Conservation (phyloP, 2,797 vertebrate species). For the Catamblyrhynchus diadema region DNA sequence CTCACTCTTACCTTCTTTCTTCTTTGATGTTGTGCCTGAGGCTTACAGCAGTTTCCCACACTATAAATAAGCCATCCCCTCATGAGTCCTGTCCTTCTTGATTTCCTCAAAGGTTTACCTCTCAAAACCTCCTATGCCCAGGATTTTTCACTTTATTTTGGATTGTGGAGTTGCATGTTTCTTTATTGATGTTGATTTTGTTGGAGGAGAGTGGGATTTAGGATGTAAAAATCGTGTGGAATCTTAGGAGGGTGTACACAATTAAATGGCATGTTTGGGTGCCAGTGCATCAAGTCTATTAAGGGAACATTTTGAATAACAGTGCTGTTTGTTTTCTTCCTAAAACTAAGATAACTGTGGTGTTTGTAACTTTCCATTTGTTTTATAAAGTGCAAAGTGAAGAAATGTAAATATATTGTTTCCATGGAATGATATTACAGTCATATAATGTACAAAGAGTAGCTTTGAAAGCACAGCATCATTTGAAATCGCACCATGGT, state of each 20-base stretch:
- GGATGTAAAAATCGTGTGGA: neutral
- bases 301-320: neutral
- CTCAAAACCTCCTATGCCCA: neutral
- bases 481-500: neutral
- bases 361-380: neutral
- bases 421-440: neutral
- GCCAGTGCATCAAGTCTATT: neutral
- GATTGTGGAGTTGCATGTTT: neutral
- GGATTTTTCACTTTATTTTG: neutral
- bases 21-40: conserved; percentile 48
- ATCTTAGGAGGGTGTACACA: neutral
- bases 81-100: neutral
- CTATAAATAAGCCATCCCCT: neutral
- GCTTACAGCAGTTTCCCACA: conserved; percentile 40
- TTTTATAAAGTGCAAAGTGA: neutral
- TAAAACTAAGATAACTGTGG: neutral
- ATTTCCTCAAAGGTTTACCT: conserved; percentile 10
- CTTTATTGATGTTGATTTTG: neutral
- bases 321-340: neutral
- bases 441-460: neutral
- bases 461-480: neutral
- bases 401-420: neutral
- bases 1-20: conserved; percentile 37
- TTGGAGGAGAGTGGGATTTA: neutral
- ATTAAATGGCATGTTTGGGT: neutral